These are phyloP conservation scores for Papilio glaucus DNA, from an alignment of 1,140 invertebrate genomes.

Conservation along the genomic window DNA sequence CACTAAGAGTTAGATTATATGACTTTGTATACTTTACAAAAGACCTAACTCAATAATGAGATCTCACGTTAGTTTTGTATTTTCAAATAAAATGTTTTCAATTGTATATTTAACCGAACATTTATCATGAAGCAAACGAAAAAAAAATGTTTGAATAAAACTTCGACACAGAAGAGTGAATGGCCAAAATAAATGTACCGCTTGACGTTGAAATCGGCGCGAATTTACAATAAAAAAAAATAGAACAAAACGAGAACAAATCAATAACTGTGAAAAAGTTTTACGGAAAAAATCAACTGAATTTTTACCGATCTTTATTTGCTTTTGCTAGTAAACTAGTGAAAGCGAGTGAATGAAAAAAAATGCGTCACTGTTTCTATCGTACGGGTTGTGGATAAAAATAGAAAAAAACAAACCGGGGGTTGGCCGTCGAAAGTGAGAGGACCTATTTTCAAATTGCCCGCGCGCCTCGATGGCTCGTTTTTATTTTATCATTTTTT, in stretches of 20 bases:
- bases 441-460: constrained; percentile 76
- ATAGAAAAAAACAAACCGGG: constrained; percentile 66
- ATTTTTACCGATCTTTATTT: constrained; percentile 79
- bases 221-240: constrained; percentile 65
- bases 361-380: constrained; percentile 81
- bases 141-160: constrained; percentile 36
- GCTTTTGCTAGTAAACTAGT: constrained; percentile 74
- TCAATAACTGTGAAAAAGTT: constrained; percentile 69
- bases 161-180: constrained; percentile 25
- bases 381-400: constrained; percentile 67
- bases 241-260: constrained; percentile 36
- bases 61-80: not conserved
- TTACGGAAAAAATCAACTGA: constrained; percentile 63
- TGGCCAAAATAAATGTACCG: constrained; percentile 43
- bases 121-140: constrained; percentile 27
- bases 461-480: constrained; percentile 53
- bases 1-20: too few relatives aligned
- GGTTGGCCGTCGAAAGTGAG: constrained; percentile 67
- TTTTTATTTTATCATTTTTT: constrained; percentile 50
- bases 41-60: not conserved
- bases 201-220: constrained; percentile 52
- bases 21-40: not conserved
- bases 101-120: not conserved
- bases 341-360: constrained; percentile 75
- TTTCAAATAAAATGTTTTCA: constrained; percentile 6